Base-by-base conservation (phyloP, 2,113 vertebrate species). In the Hucho hucho region DNA sequence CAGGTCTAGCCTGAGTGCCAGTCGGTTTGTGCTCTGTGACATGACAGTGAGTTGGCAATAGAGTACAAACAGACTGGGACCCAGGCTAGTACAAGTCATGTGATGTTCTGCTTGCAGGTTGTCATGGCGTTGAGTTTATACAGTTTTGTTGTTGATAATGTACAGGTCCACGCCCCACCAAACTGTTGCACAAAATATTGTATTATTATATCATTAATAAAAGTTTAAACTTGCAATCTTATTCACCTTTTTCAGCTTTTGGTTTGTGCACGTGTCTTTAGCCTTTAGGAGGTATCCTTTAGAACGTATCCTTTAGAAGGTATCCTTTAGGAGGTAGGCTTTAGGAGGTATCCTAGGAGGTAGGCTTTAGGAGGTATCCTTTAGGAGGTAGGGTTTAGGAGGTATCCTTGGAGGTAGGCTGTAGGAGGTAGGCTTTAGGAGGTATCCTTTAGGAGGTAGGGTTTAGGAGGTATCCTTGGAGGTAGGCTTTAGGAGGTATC, bases 151-250 rank as follows among this genome's bases (percentile, higher is more conserved):
- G 94, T 95, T 93, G 87, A 92, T 95, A 93, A 94, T 97, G 96
- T 94, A 94, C 92, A 94, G 92, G 87, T 90, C 89, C 86, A 90
- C 80, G 86, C 58, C 82, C 95, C 93, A 94, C 94, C 92, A 92
- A 95, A 91, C 93, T 95, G 95, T 96, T 99, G 96, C 97, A 98
- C 97, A 98, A 84, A 97, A 93, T 96, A 96, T 95, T 98, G 96
- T 99, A 98, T 97, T 94, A 96, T 97, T 97, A 95, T 97, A 96
- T 96, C 97, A 98, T 98, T 98, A 53, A 53, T 43, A 97, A 94
- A 97, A 93, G 83, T 93, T 89, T 91, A 92, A 95, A 94, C 83
- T 89, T 86, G 43, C 79, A 87, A 64, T 85, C 70, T 82, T 66
- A 85, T 72, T 53, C 16, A 58, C 73, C 53, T 83, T 64, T 77